Base-by-base conservation (phyloP, 2,888 invertebrate genomes). In the Cantharis flavilabris region DNA sequence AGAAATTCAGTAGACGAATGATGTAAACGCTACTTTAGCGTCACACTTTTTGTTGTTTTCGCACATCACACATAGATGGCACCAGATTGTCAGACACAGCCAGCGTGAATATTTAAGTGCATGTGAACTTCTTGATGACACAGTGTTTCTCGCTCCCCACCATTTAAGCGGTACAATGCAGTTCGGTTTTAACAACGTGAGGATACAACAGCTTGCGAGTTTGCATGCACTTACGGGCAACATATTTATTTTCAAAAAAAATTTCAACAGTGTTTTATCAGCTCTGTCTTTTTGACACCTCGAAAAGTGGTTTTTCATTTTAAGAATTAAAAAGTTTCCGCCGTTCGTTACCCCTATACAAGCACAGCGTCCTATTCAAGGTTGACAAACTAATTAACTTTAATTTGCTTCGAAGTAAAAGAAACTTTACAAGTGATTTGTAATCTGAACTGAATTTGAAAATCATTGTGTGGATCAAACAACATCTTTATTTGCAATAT, bases 401-500 rank as follows among this genome's bases (percentile, higher is more conserved):
- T 49, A 49, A 49, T 49, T 49, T 49, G 49, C 49, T 49, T 49
- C n/a, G 7, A 49, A 49, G 49, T n/a, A 49, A 49, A 49, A 49
- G 49, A 49, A 49, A 49, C 49, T 49, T 49, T 49, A 49, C n/a
- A 49, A 49, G 49, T 49, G 49, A 49, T 49, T 49, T 49, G 49
- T 49, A n/a, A n/a, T 49, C 49, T 49, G 49, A 49, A 49, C 49
- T 9, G 5, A 49, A 49, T 49, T 49, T 2, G 7, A 49, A 49
- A 49, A n/a, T 49, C n/a, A 49, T n/a, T 9, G 49, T 49, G n/a
- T n/a, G 49, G 49, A 49, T 49, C 49, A n/a, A n/a, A 5, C 49
- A 49, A 49, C 49, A 49, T 49, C 65, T 9, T 72, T 65, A n/a
- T 30, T 30, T 18, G 23, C 72, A 72, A n/a, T 72, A 72, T 72